A percentile compares a stretch with the other conserved stretches of the same genome.
Evolutionary conservation across 2,888 invertebrate species (phyloP).

Genomic region (Trichopoda pennipes): DNA sequence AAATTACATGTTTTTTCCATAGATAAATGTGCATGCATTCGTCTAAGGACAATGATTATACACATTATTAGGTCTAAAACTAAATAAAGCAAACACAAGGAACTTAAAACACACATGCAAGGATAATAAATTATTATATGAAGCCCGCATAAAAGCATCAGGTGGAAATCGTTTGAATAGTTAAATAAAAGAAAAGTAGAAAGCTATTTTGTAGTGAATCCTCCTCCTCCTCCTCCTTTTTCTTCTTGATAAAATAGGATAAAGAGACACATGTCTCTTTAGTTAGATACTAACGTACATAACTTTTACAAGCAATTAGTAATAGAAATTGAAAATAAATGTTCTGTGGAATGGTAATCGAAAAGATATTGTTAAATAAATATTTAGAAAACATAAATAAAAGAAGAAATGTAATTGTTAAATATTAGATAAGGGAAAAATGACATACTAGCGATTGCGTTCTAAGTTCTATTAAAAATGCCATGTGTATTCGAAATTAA

Average conservation of each 20-base stretch:
- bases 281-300: constrained; percentile 11
- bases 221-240: background rate
- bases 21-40: constrained; percentile 19
- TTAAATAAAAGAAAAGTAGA: constrained; percentile 12
- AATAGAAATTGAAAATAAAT: constrained; percentile 54
- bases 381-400: constrained; percentile 56
- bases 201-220: background rate
- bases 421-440: background rate
- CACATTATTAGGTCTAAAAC: constrained; percentile 33
- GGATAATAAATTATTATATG: constrained; percentile 62
- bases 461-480: too few species aligned
- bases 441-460: too few species aligned
- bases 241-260: background rate
- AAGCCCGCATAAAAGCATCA: constrained; percentile 68
- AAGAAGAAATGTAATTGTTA: constrained; percentile 6
- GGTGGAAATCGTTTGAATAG: constrained; percentile 62
- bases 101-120: constrained; percentile 49
- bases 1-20: constrained; percentile 59
- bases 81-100: constrained; percentile 36
- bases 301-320: constrained; percentile 62
- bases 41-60: constrained; percentile 31
- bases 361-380: constrained; percentile 51
- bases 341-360: background rate
- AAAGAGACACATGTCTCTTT: background rate
- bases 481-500: too few species aligned